Percentiles rank a stretch among this genome's conserved stretches.
Evolutionary conservation across 2,797 vertebrate species (phyloP).

Genomic region (Spheniscus humboldti): DNA sequence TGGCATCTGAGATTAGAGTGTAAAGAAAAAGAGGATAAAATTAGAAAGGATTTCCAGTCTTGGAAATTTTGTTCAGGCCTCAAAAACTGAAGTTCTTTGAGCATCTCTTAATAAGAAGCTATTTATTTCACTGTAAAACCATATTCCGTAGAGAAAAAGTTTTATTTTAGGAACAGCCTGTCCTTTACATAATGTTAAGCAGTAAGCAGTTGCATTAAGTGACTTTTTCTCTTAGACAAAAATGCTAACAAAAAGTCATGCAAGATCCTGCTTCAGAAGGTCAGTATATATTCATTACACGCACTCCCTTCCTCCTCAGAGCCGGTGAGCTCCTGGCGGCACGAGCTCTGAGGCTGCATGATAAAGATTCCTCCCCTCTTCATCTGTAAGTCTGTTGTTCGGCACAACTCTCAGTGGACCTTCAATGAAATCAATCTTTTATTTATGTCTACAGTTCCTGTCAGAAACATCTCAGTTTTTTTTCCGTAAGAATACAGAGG

Average conservation of each 20-base stretch:
- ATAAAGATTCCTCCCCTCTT: constrained; percentile 25
- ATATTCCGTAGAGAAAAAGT: neutral
- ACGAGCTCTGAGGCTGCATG: neutral
- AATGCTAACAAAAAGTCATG: neutral
- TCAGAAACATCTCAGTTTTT: neutral
- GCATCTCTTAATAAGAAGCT: neutral
- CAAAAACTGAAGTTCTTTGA: neutral
- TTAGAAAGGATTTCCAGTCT: neutral
- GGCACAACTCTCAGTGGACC: neutral
- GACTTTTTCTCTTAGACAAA: neutral
- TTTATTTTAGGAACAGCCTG: neutral
- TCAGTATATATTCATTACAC: neutral
- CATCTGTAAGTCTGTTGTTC: constrained; percentile 16
- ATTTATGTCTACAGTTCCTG: neutral
- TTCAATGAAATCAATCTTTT: constrained; percentile 3
- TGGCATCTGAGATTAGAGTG: neutral
- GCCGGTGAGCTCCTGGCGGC: neutral
- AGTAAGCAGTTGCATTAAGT: neutral
- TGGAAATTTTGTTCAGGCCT: neutral
- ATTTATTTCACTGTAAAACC: neutral
- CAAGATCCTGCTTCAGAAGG: neutral
- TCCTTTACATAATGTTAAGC: neutral
- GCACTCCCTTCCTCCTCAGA: neutral
- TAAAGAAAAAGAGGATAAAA: neutral
- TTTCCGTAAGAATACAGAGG: neutral